Evolutionary conservation across 2,113 vertebrate genomes (phyloP).

Genomic region (Psilopogon haemacephalus): DNA sequence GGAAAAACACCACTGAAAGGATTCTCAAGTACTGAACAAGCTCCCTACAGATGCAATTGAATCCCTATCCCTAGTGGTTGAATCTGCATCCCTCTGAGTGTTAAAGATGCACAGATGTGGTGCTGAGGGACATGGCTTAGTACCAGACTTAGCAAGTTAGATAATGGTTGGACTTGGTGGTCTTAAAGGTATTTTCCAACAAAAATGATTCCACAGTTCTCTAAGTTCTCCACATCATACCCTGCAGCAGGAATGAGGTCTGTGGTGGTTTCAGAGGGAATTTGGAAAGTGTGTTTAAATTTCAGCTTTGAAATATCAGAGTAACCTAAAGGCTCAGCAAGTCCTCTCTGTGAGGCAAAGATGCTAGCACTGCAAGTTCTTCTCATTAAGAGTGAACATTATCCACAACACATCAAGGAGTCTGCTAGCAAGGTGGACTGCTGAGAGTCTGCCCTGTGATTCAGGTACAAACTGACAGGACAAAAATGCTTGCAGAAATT

Average conservation of each 20-base stretch:
- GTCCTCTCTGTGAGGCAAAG: background rate
- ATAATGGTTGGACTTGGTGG: no score
- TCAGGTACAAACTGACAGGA: background rate
- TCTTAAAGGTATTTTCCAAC: no score
- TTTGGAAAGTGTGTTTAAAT: background rate
- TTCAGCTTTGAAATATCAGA: background rate
- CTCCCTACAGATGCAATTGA: no score
- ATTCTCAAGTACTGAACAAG: no score
- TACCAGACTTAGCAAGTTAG: no score
- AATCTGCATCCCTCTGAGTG: no score
- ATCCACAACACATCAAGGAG: rapidly evolving
- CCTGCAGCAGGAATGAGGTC: background rate
- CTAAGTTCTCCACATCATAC: background rate
- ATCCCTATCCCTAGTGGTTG: no score
- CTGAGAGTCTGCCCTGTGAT: background rate
- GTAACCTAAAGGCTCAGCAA: background rate
- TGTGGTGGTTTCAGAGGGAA: background rate
- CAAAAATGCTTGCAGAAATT: background rate
- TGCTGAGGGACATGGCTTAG: no score
- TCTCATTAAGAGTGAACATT: rapidly evolving
- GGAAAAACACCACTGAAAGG: no score
- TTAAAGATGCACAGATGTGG: no score
- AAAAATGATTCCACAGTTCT: no score
- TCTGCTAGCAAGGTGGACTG: background rate
- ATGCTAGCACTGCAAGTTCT: background rate